A percentile compares a stretch with the other conserved stretches of the same genome.
These are phyloP conservation scores for Spialia ferax DNA, from an alignment of 2,888 invertebrate species.

Conservation along the genomic window DNA sequence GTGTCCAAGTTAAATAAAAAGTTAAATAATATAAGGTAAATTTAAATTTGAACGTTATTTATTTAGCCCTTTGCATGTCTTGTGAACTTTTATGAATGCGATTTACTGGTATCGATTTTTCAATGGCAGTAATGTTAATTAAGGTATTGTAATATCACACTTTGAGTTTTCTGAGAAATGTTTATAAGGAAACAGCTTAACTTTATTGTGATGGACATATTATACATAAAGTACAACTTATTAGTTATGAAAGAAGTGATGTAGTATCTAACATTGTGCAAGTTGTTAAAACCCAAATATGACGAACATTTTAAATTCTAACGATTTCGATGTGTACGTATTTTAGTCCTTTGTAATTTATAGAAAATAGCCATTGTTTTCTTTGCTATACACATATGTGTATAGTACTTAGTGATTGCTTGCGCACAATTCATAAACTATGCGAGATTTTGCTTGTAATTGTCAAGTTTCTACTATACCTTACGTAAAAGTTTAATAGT, in stretches of 20 bases:
- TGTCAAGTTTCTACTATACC: neutral
- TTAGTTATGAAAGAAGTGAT: neutral
- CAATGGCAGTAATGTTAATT: neutral
- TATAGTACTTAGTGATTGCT: neutral
- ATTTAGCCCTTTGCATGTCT: neutral
- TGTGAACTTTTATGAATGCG: neutral
- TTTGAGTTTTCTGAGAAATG: neutral
- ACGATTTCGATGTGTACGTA: neutral
- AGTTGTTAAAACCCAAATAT: neutral
- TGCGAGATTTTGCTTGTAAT: neutral
- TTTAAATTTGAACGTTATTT: constrained; percentile 2
- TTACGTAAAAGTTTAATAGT: neutral
- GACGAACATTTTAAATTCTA: neutral
- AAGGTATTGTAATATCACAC: no score
- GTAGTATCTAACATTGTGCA: neutral
- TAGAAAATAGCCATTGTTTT: neutral
- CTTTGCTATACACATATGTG: no score
- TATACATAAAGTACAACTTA: no score
- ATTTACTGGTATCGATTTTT: neutral
- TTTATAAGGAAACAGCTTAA: no score
- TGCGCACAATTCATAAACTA: constrained; percentile 6
- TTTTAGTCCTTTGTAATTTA: neutral
- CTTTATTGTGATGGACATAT: no score
- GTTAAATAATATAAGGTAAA: constrained; percentile 8
- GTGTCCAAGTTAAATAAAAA: constrained; percentile 1